Conservation (phyloP, 2,113 vertebrate genomes). For the Ptilorrhoa leucosticta region DNA sequence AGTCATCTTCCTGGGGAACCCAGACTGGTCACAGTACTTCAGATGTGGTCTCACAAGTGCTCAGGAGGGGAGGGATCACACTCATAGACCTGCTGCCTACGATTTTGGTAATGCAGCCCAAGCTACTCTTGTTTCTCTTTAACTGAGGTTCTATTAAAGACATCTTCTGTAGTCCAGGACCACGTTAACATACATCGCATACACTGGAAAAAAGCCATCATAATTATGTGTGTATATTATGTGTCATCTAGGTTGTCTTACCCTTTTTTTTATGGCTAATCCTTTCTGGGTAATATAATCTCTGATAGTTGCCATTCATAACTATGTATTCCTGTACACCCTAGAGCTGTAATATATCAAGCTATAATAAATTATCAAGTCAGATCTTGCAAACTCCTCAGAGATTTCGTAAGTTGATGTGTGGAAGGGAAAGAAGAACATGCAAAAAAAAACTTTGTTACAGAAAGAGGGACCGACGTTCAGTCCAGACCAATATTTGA, state of each 20-base stretch:
- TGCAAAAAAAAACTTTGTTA: not conserved
- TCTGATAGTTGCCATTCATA: not conserved
- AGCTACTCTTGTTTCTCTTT: fast-evolving
- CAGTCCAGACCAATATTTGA: not conserved
- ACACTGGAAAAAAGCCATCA: not conserved
- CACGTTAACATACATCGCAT: not conserved
- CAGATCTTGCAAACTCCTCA: not conserved
- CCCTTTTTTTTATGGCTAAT: not conserved
- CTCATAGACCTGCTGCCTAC: not conserved
- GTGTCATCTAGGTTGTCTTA: not conserved
- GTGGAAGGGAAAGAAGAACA: not conserved
- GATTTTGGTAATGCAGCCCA: not conserved
- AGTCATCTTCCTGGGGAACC: not conserved
- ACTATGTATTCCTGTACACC: not conserved
- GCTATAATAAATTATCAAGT: not conserved
- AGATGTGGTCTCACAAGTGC: not conserved
- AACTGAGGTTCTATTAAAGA: not conserved
- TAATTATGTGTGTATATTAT: not conserved
- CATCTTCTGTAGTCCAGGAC: not conserved
- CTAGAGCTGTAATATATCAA: not conserved
- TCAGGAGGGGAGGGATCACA: not conserved
- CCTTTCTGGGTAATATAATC: not conserved
- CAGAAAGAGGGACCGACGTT: not conserved
- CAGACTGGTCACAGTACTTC: not conserved
- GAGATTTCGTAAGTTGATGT: not conserved